Conservation (phyloP, 2,888 invertebrate species). For the Coremacera marginata region DNA sequence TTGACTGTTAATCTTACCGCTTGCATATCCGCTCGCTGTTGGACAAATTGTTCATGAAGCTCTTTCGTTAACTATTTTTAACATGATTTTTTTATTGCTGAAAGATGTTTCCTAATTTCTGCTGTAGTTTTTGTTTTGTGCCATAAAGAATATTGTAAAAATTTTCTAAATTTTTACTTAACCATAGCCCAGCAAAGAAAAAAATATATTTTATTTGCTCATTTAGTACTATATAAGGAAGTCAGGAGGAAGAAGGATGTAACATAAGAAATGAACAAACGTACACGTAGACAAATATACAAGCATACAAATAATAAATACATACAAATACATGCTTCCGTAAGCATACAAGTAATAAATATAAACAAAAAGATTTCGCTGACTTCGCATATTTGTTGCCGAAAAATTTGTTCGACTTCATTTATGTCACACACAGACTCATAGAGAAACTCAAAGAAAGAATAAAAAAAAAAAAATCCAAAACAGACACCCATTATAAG, state of each 20-base stretch:
- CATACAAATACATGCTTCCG: not conserved
- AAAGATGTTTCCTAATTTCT: not conserved
- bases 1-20: not conserved
- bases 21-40: not conserved
- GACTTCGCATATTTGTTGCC: slow-evolving; percentile 16
- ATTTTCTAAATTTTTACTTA: not conserved
- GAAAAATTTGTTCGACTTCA: slow-evolving; percentile 31
- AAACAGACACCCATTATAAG: not conserved
- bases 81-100: not conserved
- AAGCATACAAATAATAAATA: not conserved
- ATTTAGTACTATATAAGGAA: slow-evolving; percentile 22
- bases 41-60: not conserved
- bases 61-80: not conserved
- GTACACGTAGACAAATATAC: not conserved
- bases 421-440: slow-evolving; percentile 15
- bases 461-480: not conserved
- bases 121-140: not conserved
- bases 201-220: slow-evolving; percentile 29
- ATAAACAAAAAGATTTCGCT: slow-evolving; percentile 26
- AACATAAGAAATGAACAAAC: not conserved
- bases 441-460: not conserved
- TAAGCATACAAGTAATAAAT: not conserved
- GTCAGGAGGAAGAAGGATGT: not conserved
- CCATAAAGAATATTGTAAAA: not conserved
- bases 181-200: not conserved